Evolutionary conservation across 2,888 invertebrate species (phyloP).

Genomic region (Oscheius sp.): DNA sequence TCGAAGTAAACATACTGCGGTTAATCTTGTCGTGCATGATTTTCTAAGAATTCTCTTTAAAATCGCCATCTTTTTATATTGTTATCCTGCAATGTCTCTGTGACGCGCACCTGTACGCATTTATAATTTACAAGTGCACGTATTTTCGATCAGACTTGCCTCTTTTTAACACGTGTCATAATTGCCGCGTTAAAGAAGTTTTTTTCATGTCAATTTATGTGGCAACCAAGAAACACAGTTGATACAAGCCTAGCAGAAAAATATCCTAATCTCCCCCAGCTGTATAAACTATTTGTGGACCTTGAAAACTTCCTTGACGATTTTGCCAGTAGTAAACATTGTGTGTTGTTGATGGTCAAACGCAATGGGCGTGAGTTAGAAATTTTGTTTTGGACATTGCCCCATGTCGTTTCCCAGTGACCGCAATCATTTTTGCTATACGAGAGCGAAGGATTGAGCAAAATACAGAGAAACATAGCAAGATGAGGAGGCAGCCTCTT

Average conservation of each 20-base stretch:
- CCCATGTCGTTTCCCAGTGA: constrained; percentile 31
- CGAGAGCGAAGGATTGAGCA: constrained; percentile 11
- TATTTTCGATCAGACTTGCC: no score
- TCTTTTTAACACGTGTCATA: no score
- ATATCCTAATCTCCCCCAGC: neutral
- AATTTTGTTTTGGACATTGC: constrained; percentile 32
- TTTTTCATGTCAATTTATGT: no score
- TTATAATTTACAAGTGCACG: no score
- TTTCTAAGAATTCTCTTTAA: no score
- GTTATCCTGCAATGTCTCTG: no score
- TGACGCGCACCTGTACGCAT: no score
- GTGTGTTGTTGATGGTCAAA: constrained; percentile 32
- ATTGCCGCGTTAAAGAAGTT: no score
- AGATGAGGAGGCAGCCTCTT: neutral
- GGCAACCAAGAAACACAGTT: no score
- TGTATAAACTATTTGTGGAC: neutral
- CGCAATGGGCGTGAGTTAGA: neutral
- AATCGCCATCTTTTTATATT: no score
- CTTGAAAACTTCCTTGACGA: neutral
- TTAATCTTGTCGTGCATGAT: no score
- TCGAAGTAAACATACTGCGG: no score
- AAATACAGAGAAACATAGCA: constrained; percentile 6
- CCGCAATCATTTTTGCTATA: constrained; percentile 32
- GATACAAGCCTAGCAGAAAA: neutral
- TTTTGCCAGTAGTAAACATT: constrained; percentile 29